phyloP scores from a whole-genome alignment of 2,888 invertebrate genomes.

The Gisinianus flammeolus region DNA sequence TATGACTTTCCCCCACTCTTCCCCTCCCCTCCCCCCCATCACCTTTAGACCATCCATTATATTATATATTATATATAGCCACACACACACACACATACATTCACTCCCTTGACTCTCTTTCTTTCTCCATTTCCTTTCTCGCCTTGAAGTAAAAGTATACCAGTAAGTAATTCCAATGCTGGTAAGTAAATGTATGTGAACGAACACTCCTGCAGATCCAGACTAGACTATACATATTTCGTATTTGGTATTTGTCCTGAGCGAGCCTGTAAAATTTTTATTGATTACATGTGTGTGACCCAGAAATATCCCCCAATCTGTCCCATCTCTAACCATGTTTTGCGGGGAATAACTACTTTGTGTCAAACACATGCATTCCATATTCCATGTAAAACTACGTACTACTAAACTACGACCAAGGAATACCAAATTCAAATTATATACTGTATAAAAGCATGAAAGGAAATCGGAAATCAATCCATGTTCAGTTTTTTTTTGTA shows the following conservation, averaged over 20 bases:
- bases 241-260: neutral
- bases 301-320: neutral
- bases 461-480: no score
- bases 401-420: no score
- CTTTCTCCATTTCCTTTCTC: neutral
- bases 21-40: neutral
- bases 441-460: no score
- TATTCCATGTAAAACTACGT: no score
- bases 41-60: neutral
- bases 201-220: no score
- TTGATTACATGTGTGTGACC: slow-evolving; percentile 12
- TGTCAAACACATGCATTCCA: no score
- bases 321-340: neutral
- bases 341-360: no score
- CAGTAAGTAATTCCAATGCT: neutral
- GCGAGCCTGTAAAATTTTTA: neutral
- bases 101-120: neutral
- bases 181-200: no score
- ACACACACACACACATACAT: neutral
- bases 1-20: neutral
- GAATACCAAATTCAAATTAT: no score
- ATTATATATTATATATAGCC: neutral
- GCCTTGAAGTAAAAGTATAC: neutral
- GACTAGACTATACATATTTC: no score
- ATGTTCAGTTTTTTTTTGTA: no score